A percentile compares a stretch with the other conserved stretches of the same genome.
Conservation (phyloP, 2,797 vertebrate genomes). For the Malurus splendens region DNA sequence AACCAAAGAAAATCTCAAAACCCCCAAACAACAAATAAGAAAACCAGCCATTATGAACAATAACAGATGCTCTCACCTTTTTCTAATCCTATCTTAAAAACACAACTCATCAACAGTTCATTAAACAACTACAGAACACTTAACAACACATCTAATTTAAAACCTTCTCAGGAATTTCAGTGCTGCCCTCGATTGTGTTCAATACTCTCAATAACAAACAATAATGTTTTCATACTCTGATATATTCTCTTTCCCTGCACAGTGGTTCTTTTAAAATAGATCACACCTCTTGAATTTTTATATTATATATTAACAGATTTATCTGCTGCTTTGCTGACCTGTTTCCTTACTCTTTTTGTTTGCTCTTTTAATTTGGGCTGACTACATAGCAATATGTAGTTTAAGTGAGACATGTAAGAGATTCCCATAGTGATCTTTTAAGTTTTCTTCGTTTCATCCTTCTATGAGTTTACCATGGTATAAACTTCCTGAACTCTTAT, state of each 20-base stretch:
- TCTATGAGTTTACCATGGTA: not conserved
- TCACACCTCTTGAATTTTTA: not conserved
- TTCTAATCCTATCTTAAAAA: not conserved
- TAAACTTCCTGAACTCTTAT: not conserved
- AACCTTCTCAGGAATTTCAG: not conserved
- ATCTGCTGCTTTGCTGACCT: not conserved
- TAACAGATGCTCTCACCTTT: not conserved
- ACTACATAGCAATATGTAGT: not conserved
- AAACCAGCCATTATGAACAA: not conserved
- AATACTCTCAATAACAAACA: not conserved
- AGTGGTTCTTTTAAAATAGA: not conserved
- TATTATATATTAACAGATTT: not conserved
- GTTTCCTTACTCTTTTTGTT: not conserved
- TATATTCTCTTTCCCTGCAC: not conserved
- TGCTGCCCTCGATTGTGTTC: not conserved
- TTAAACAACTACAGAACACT: not conserved
- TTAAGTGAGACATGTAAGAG: not conserved
- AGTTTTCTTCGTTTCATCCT: not conserved
- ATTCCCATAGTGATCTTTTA: not conserved
- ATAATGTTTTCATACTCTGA: not conserved
- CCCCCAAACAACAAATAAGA: not conserved
- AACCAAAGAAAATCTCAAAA: not conserved
- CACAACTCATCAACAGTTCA: not conserved
- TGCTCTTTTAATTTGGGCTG: not conserved
- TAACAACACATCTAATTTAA: not conserved